phyloP scores from a whole-genome alignment of 2,888 invertebrate species.

The Monopis laevigella region DNA sequence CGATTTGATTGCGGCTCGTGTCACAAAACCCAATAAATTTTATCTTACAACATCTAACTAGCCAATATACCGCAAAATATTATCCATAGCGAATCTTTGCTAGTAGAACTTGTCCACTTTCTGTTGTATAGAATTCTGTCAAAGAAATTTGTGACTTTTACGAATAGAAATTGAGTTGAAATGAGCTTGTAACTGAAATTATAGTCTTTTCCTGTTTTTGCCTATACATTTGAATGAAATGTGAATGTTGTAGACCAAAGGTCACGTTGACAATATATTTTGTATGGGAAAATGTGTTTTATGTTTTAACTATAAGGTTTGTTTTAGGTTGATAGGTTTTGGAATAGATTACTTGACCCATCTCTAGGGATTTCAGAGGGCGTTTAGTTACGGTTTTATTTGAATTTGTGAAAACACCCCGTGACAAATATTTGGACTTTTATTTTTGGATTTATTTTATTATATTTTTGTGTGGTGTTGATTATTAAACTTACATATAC shows the following conservation, averaged over 20 bases:
- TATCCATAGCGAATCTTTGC: slow-evolving; percentile 55
- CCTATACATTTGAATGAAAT: slow-evolving; percentile 8
- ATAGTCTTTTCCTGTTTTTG: slow-evolving; percentile 4
- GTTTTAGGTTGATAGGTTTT: slow-evolving; percentile 8
- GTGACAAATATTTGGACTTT: slow-evolving; percentile 66
- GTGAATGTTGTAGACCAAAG: slow-evolving; percentile 7
- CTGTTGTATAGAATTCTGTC: slow-evolving; percentile 2
- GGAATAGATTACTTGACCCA: slow-evolving; percentile 39
- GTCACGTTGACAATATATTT: neutral
- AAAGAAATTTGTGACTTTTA: slow-evolving; percentile 1
- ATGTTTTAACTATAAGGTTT: slow-evolving; percentile 22
- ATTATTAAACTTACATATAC: slow-evolving; percentile 59
- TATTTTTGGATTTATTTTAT: too few relatives aligned
- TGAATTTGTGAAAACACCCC: slow-evolving; percentile 52
- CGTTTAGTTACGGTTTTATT: slow-evolving; percentile 62
- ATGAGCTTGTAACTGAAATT: neutral
- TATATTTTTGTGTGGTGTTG: slow-evolving; percentile 38
- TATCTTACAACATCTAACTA: slow-evolving; percentile 37
- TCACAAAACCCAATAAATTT: slow-evolving; percentile 44
- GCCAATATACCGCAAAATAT: slow-evolving; percentile 62
- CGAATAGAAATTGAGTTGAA: neutral
- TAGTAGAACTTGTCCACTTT: slow-evolving; percentile 33
- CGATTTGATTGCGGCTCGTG: slow-evolving; percentile 17
- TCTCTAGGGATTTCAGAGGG: slow-evolving; percentile 50
- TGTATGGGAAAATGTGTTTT: slow-evolving; percentile 25